Evolutionary conservation across 1,140 invertebrate species (phyloP), one percentile per base, ranked within the genome.

Genomic region (Drosophila seguyi): DNA sequence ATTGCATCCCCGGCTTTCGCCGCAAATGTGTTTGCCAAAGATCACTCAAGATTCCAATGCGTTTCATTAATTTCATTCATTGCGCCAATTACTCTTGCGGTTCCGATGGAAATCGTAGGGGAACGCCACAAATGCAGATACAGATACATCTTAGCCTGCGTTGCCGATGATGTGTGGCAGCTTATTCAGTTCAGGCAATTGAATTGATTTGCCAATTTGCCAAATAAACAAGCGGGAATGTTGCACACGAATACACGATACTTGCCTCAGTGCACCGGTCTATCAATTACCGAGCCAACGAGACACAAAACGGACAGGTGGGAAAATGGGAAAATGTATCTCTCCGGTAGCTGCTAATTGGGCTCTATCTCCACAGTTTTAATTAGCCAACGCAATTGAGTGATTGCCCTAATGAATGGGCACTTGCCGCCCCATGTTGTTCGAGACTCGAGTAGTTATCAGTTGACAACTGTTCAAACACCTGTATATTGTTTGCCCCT

Each of bases 131-230:
- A 39, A 31, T 58, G 16, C 53, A 18, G 50, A 57, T 60, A 44
- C 65, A 57, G 27, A 57, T 52, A 44, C 65, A 57, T 68, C 65
- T 71, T 67, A 42, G 67, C n/a, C 36, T 41, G n/a, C 25, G 50
- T 14, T 38, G 42, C 60, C 63, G 60, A 34, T 25, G 61, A 63
- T 48, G 44, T 50, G 67, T 44, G 53, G 68, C 55, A 73, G 71
- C 71, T 74, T 52, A 74, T 45, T 74, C 72, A 56, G 55, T 72
- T 72, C 68, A 48, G 73, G 53, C 81, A 85, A 85, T 84, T 84
- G 81, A 85, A 85, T 84, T 84, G 81, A 85, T 84, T 85, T 84
- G 76, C 53, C 81, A 84, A 84, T 80, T 84, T 77, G 63, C 39
- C 73, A 72, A 80, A 77, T 56, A 76, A 85, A 84, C 79, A 72